Evolutionary conservation across 2,113 vertebrate genomes (phyloP), one percentile per base, ranked within the genome.

Genomic region (Columba livia): DNA sequence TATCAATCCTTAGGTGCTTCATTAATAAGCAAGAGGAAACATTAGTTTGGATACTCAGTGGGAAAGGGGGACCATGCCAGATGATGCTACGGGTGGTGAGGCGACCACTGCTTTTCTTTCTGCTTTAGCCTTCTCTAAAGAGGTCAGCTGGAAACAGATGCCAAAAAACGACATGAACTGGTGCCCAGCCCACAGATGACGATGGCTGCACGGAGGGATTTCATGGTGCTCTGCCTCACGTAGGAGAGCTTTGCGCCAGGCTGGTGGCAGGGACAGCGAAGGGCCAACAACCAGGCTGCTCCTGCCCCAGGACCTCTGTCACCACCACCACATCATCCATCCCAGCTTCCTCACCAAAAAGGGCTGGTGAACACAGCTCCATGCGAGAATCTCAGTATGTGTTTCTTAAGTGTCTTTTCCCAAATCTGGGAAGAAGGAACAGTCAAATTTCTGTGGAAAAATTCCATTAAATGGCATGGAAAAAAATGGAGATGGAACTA

Each of bases 121-220:
- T 89, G 94, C 69, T 73, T 17, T 24, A 89, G 91, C 77, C 91
- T 78, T 62, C 56, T 7, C 89, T 95, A 73, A 90, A 88, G 91
- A 92, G 79, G 83, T 90, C 91, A 93, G 88, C 83, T 1, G 67
- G 71, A 89, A 96, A 93, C 94, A 96, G 94, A 96, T 91, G 93
- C 79, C 47, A 84, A 25, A 40, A 80, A 80, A 58, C 77, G 3
- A 34, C 48, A 31, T 2, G 67, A 61, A 10, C 57, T 0, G 26
- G 38, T 34, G 82, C 53, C 5, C 54, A 65, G 96, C 67, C 50
- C 2, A 1, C 67, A 12, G 44, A 53, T 51, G 86, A 88, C 18
- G 4, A 50, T 67, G 44, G 71, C 79, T 32, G 10, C 58, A 12
- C 11, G 3, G 28, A 56, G 51, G 85, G 94, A 93, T 96, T 69